Conservation (phyloP, 2,797 vertebrate genomes). For the Stomatorhinus walkeri region DNA sequence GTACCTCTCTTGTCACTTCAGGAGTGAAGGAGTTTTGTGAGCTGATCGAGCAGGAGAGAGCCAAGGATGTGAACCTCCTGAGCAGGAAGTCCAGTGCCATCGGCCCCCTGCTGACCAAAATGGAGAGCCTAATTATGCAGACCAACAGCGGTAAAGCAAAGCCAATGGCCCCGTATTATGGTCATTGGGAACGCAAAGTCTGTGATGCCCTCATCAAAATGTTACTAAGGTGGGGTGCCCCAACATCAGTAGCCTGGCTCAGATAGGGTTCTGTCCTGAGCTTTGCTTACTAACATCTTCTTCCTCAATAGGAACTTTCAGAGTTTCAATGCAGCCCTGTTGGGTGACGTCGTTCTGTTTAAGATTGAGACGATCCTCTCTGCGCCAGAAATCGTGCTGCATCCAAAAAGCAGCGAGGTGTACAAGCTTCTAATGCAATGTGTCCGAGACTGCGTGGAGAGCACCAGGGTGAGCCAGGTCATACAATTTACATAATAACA, state of each 20-base stretch:
- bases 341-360: slow-evolving; percentile 66
- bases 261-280: background rate
- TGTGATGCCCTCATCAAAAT: slow-evolving; percentile 71
- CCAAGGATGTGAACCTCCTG: slow-evolving; percentile 64
- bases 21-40: slow-evolving; percentile 82
- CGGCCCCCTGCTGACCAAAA: slow-evolving; percentile 72
- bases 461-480: slow-evolving; percentile 68
- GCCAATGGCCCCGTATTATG: slow-evolving; percentile 73
- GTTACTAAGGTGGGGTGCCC: slow-evolving; percentile 69
- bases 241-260: background rate
- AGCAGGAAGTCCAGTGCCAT: slow-evolving; percentile 72
- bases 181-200: slow-evolving; percentile 76
- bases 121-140: slow-evolving; percentile 68
- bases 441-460: slow-evolving; percentile 70
- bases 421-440: slow-evolving; percentile 70
- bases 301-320: slow-evolving; percentile 69
- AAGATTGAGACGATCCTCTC: slow-evolving; percentile 75
- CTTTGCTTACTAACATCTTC: background rate
- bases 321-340: slow-evolving; percentile 63
- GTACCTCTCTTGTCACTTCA: slow-evolving; percentile 43
- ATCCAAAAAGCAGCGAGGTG: slow-evolving; percentile 72
- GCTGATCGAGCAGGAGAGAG: slow-evolving; percentile 61
- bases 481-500: background rate
- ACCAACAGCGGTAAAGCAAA: slow-evolving; percentile 74
- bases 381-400: slow-evolving; percentile 71